Base-by-base conservation (phyloP, 2,113 vertebrate genomes). In the Sorex fumeus region DNA sequence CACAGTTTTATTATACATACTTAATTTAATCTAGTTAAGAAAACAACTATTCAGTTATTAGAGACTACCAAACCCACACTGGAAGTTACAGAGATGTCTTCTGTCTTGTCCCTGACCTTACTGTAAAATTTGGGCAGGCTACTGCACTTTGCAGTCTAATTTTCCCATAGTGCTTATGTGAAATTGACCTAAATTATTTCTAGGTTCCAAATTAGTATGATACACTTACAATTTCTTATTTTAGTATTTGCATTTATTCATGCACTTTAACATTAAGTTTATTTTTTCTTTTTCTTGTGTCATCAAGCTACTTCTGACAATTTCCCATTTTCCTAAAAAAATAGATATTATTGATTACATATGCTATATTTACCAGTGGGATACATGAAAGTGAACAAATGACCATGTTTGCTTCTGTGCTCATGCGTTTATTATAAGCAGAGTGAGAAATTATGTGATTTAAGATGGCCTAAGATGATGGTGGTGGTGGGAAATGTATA, bases 41-140 rank as follows among this genome's bases (percentile, higher is more conserved):
- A 82, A 92, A 74, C 15, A 87, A 36, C 83, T 53, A 12, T 53
- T 67, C n/a, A 84, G 40, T 57, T 84, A 6, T 93, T 75, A 36
- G 64, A 87, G 64, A 87, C 45, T 57, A 60, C 40, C 72, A 79
- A 90, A 67, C 45, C 34, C 28, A 21, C 9, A 47, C 13, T 2
- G 6, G 45, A 47, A 84, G 10, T 34, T 50, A 2, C 57, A 0
- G 57, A 57, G 8, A 25, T 62, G 3, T 25, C 32, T 66, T 16
- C 67, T 84, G 23, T 13, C 50, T 53, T 66, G 16, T 11, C 18
- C 25, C 27, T 62, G 60, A 79, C n/a, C 72, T 84, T 28, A 45
- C n/a, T 30, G 8, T 71, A 6, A 40, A 71, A 50, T 34, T 30
- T 66, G 67, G 9, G 25, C 12, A 71, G 50, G 23, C 36, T n/a